A percentile compares a stretch with the other conserved stretches of the same genome.
phyloP scores from a whole-genome alignment of 1,140 invertebrate species.

The Nilaparvata lugens region DNA sequence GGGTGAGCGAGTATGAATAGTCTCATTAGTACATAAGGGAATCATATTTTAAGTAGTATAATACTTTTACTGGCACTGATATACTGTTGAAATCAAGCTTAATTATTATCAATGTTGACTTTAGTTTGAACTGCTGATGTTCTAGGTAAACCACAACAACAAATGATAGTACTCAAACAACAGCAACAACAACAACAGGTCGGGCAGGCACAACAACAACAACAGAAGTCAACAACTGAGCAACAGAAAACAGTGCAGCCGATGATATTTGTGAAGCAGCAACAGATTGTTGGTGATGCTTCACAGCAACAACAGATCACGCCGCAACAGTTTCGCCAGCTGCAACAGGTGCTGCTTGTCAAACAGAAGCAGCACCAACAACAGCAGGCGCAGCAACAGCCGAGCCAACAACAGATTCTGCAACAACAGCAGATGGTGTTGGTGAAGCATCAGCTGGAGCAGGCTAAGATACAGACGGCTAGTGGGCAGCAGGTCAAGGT shows the following conservation, averaged over 20 bases:
- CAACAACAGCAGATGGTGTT: slow-evolving; percentile 21
- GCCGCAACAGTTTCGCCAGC: slow-evolving; percentile 26
- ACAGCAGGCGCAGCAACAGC: slow-evolving; percentile 7
- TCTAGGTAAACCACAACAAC: slow-evolving; percentile 26
- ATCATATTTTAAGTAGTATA: no score
- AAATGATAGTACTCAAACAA: slow-evolving; percentile 35
- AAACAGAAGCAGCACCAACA: slow-evolving; percentile 23
- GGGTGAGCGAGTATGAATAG: no score
- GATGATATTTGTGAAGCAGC: slow-evolving; percentile 25
- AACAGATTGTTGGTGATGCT: slow-evolving; percentile 14
- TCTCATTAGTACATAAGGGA: no score
- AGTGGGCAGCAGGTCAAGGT: slow-evolving; percentile 9
- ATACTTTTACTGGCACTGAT: no score
- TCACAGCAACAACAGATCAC: slow-evolving; percentile 27
- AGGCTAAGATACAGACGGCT: slow-evolving; percentile 7
- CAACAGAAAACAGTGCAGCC: slow-evolving; percentile 28
- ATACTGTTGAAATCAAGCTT: no score
- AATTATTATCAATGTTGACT: no score
- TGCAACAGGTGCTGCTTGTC: slow-evolving; percentile 25
- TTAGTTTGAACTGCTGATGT: background rate
- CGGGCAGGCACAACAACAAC: background rate
- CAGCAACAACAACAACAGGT: slow-evolving; percentile 16
- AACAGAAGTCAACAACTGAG: slow-evolving; percentile 4
- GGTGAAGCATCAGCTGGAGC: slow-evolving; percentile 22
- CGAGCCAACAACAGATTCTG: background rate